Conservation (phyloP, 2,113 vertebrate genomes). For the Benitochromis conjunctus region DNA sequence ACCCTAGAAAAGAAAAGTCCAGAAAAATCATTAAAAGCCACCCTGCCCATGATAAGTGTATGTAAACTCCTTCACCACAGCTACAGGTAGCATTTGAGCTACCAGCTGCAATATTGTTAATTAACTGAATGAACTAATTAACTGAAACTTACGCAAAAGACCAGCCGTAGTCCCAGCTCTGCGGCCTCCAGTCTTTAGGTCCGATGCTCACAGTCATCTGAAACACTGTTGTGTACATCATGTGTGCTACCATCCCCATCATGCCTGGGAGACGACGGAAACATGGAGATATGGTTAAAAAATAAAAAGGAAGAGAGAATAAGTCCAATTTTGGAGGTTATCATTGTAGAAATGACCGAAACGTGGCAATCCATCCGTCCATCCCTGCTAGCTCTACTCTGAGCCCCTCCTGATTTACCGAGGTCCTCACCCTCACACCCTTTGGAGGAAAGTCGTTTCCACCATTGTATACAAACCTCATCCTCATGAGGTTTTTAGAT, state of each 20-base stretch:
- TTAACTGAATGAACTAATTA: too few species aligned
- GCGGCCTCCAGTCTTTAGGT: constrained; percentile 82
- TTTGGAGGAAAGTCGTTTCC: background rate
- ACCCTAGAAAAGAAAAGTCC: background rate
- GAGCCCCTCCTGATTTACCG: background rate
- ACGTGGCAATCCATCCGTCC: background rate
- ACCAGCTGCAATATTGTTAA: background rate
- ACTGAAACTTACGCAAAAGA: constrained; percentile 65
- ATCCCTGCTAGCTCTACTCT: rapidly evolving
- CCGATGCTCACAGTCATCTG: constrained; percentile 85
- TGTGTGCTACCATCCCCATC: constrained; percentile 82
- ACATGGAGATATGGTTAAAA: background rate
- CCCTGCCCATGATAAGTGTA: background rate
- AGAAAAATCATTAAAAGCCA: background rate
- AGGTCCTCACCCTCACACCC: rapidly evolving
- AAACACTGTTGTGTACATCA: constrained; percentile 88
- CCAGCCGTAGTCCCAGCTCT: constrained; percentile 85
- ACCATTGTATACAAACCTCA: background rate
- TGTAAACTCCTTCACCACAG: background rate
- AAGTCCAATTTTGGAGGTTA: background rate
- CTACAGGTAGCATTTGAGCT: background rate
- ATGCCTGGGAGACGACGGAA: constrained; percentile 55
- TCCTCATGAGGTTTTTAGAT: background rate
- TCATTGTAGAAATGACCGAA: background rate
- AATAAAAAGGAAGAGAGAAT: rapidly evolving